Percentiles rank a stretch among this genome's conserved stretches.
Evolutionary conservation across 2,797 vertebrate genomes (phyloP).

Genomic region (Coranthus polyacanthus): DNA sequence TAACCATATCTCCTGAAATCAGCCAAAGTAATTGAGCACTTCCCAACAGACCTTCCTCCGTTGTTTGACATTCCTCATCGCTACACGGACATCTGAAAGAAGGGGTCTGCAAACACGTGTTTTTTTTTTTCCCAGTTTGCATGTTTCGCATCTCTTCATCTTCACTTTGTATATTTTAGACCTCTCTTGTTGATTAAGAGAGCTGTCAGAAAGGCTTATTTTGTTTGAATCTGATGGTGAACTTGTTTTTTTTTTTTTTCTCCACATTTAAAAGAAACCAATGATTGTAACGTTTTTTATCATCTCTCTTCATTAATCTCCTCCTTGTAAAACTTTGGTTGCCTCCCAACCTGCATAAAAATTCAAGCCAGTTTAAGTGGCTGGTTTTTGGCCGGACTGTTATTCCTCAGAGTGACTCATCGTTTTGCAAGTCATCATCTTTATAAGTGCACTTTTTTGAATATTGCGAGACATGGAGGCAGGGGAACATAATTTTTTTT

Average conservation of each 20-base stretch:
- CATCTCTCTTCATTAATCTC: conserved; percentile 57
- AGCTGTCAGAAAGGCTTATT: conserved; percentile 13
- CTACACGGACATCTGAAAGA: conserved; percentile 45
- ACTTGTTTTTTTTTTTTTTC: too few species aligned
- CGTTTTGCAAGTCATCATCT: conserved; percentile 52
- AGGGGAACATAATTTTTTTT: conserved; percentile 19
- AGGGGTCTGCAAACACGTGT: conserved; percentile 38
- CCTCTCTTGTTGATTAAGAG: conserved; percentile 70
- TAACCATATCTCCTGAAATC: conserved; percentile 77
- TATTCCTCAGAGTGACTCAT: conserved; percentile 64
- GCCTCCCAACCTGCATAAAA: conserved; percentile 63
- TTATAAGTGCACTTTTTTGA: conserved; percentile 84
- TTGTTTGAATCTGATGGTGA: conserved; percentile 45
- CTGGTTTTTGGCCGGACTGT: conserved; percentile 73
- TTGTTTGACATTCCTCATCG: too few species aligned
- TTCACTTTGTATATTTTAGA: conserved; percentile 60
- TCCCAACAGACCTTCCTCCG: too few species aligned
- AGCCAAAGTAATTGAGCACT: too few species aligned
- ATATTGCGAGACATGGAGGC: conserved; percentile 22
- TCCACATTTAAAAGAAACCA: conserved; percentile 34
- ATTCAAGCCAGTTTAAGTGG: conserved; percentile 51
- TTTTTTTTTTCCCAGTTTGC: too few species aligned
- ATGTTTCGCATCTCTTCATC: conserved; percentile 41
- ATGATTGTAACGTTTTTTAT: conserved; percentile 64
- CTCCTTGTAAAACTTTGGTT: conserved; percentile 60